Evolutionary conservation across 2,888 invertebrate species (phyloP).

Genomic region (Tipula helvola): DNA sequence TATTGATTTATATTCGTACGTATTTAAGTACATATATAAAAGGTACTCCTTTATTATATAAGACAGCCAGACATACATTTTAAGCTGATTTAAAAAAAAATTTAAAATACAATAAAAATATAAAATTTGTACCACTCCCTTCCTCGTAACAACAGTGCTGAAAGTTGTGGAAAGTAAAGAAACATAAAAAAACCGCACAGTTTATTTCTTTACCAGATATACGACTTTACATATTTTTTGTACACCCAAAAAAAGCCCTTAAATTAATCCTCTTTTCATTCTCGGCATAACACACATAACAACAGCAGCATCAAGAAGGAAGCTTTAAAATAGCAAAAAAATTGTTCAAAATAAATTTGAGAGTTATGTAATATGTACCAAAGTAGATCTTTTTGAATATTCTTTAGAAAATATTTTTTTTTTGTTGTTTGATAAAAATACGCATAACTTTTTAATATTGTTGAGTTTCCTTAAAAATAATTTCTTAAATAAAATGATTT

Average conservation of each 20-base stretch:
- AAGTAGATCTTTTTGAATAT: not conserved
- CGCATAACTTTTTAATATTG: not conserved
- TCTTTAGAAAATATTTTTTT: not conserved
- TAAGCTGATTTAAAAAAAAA: not conserved
- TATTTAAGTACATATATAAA: not conserved
- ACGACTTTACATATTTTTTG: not conserved
- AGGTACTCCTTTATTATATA: not conserved
- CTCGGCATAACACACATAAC: not conserved
- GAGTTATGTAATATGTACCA: not conserved
- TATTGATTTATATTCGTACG: not conserved
- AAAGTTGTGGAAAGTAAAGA: not conserved
- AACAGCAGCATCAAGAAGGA: not conserved
- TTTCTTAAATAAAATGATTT: not conserved
- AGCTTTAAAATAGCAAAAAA: not conserved
- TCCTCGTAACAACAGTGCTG: not conserved
- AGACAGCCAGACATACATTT: not conserved
- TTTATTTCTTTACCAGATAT: not conserved
- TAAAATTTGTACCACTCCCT: not conserved
- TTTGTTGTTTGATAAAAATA: not conserved
- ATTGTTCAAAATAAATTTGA: not conserved
- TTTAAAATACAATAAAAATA: not conserved
- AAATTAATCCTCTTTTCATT: not conserved
- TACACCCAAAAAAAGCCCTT: not conserved
- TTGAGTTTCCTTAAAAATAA: not conserved
- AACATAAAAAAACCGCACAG: not conserved